These are phyloP conservation scores for Coendou prehensilis DNA, from an alignment of 2,797 vertebrate genomes.

Conservation along the genomic window DNA sequence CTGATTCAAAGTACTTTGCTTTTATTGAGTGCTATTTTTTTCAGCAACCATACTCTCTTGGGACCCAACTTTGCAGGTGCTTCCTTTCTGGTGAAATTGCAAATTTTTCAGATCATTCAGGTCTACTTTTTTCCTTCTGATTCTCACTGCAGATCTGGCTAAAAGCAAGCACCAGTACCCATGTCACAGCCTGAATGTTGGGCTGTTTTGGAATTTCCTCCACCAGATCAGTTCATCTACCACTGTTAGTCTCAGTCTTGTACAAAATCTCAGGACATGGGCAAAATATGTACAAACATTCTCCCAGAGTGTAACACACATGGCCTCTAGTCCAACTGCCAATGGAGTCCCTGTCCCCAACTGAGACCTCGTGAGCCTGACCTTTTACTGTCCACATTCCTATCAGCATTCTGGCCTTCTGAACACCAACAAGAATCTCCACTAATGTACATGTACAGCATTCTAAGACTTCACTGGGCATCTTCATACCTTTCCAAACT, in stretches of 20 bases:
- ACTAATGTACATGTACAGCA: background rate
- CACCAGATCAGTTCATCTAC: background rate
- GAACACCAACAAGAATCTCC: background rate
- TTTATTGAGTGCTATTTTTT: background rate
- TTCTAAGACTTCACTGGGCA: background rate
- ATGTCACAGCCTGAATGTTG: background rate
- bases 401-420: background rate
- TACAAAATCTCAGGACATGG: background rate
- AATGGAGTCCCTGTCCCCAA: background rate
- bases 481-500: background rate
- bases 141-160: background rate
- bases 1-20: background rate
- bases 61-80: background rate
- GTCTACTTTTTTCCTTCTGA: background rate
- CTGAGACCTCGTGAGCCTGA: background rate
- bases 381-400: background rate
- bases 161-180: background rate
- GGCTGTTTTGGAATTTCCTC: background rate
- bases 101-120: background rate
- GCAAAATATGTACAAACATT: background rate
- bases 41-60: background rate
- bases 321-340: background rate
- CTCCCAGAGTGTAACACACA: background rate
- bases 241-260: background rate
- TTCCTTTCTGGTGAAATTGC: background rate